These are phyloP conservation scores for Escarpia spicata DNA, from an alignment of 2,888 invertebrate genomes.

Conservation along the genomic window DNA sequence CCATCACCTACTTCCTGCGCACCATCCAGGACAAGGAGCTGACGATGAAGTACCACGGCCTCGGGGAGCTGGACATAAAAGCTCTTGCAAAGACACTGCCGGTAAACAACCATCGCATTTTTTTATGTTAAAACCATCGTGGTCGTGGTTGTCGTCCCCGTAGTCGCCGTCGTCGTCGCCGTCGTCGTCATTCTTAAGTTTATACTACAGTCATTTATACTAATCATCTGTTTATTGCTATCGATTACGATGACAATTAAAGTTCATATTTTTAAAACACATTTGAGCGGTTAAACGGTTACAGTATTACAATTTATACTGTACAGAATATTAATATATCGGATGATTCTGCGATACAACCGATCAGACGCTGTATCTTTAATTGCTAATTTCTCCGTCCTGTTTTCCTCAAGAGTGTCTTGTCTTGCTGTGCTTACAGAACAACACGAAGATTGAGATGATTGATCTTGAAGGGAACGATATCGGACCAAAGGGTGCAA, in stretches of 20 bases:
- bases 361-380: neutral
- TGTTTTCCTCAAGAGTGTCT: neutral
- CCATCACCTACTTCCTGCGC: slow-evolving; percentile 57
- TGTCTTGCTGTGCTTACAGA: slow-evolving; percentile 8
- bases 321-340: too few relatives aligned
- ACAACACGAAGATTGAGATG: slow-evolving; percentile 43
- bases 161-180: too few relatives aligned
- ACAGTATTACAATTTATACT: too few relatives aligned
- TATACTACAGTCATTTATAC: too few relatives aligned
- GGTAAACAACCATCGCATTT: slow-evolving; percentile 22
- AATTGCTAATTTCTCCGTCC: neutral
- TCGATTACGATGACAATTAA: too few relatives aligned
- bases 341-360: too few relatives aligned
- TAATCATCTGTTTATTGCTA: too few relatives aligned
- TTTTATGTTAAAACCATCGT: too few relatives aligned
- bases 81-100: slow-evolving; percentile 39
- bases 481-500: slow-evolving; percentile 48
- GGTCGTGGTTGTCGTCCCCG: too few relatives aligned
- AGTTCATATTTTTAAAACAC: too few relatives aligned
- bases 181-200: too few relatives aligned
- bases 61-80: slow-evolving; percentile 37
- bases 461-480: slow-evolving; percentile 55
- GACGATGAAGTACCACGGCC: slow-evolving; percentile 49
- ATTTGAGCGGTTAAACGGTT: too few relatives aligned
- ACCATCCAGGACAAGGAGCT: slow-evolving; percentile 58